A percentile compares a stretch with the other conserved stretches of the same genome.
Conservation (phyloP, 2,888 invertebrate genomes). For the Latrodectus elegans region DNA sequence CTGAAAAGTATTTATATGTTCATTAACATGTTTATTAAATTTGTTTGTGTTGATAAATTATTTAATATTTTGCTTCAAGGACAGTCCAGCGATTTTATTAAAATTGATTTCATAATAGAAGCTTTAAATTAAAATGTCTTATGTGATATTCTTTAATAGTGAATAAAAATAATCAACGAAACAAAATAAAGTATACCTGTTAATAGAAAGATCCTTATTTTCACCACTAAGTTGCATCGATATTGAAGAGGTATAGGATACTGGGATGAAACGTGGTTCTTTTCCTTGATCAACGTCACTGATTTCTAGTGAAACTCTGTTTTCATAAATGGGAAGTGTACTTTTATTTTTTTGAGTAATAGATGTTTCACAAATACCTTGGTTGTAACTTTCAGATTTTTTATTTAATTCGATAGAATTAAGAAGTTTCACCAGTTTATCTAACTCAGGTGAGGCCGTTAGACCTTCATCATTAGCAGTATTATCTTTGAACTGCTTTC, state of each 20-base stretch:
- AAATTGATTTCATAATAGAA: too few species aligned
- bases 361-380: not conserved
- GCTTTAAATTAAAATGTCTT: too few species aligned
- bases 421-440: conserved; percentile 8
- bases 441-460: conserved; percentile 14
- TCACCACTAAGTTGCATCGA: conserved; percentile 28
- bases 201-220: not conserved
- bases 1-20: too few species aligned
- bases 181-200: conserved; percentile 12
- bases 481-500: not conserved
- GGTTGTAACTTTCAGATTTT: not conserved
- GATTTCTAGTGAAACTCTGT: conserved; percentile 11
- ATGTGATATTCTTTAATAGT: not conserved
- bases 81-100: too few species aligned
- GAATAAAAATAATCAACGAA: not conserved
- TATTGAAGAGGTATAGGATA: conserved; percentile 36
- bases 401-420: conserved; percentile 6
- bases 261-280: conserved; percentile 24
- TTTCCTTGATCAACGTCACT: not conserved
- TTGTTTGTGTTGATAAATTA: too few species aligned
- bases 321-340: conserved; percentile 21
- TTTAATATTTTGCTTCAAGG: too few species aligned
- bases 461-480: not conserved
- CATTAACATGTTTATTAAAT: too few species aligned
- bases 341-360: not conserved